These are phyloP conservation scores for Lymantria monacha DNA, from an alignment of 2,888 invertebrate genomes.

Conservation along the genomic window DNA sequence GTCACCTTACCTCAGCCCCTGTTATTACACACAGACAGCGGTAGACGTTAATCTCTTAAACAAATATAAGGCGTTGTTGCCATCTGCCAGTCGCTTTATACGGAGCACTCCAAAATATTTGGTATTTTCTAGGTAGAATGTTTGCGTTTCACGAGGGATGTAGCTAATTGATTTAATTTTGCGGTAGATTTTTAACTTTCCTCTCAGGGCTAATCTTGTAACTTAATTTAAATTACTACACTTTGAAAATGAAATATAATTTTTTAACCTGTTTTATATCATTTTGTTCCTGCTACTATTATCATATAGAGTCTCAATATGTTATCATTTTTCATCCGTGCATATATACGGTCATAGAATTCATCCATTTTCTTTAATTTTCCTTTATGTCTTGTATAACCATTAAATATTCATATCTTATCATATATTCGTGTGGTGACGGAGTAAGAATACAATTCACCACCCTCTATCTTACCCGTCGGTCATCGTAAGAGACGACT, in stretches of 20 bases:
- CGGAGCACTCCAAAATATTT: slow-evolving; percentile 8
- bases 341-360: too few relatives aligned
- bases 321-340: too few relatives aligned
- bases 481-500: too few relatives aligned
- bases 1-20: slow-evolving; percentile 22
- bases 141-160: slow-evolving; percentile 32
- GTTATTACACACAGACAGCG: slow-evolving; percentile 46
- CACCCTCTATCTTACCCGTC: too few relatives aligned
- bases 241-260: neutral
- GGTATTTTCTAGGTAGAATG: slow-evolving; percentile 15
- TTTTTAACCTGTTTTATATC: too few relatives aligned
- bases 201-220: slow-evolving; percentile 12
- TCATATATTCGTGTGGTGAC: too few relatives aligned
- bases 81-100: slow-evolving; percentile 40
- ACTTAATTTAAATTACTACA: neutral
- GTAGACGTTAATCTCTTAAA: slow-evolving; percentile 61
- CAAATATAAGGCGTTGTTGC: slow-evolving; percentile 56
- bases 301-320: too few relatives aligned
- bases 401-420: too few relatives aligned
- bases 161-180: slow-evolving; percentile 47
- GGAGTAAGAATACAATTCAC: too few relatives aligned
- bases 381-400: too few relatives aligned
- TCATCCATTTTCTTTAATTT: too few relatives aligned
- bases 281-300: too few relatives aligned
- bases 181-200: slow-evolving; percentile 31